These are phyloP conservation scores for Micromesistius poutassou DNA, from an alignment of 2,797 vertebrate species.

Conservation along the genomic window DNA sequence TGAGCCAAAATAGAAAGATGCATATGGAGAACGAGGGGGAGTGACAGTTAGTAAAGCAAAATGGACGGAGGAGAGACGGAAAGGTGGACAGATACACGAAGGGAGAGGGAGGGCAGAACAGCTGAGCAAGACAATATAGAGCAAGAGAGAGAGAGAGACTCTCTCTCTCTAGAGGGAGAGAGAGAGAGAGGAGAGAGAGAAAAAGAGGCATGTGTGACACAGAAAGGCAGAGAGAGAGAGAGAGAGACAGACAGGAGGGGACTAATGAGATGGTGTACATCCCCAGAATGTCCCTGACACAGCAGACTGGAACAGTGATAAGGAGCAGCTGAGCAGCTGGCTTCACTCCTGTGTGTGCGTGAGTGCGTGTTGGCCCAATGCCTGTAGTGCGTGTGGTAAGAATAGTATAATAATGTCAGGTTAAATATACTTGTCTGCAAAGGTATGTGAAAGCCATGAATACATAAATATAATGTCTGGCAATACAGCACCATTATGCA, in stretches of 20 bases:
- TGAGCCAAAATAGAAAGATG: not conserved
- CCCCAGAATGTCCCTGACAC: slow-evolving; percentile 43
- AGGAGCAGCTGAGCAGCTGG: slow-evolving; percentile 34
- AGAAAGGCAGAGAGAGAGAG: slow-evolving; percentile 34
- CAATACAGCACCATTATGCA: not conserved
- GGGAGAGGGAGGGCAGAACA: not conserved
- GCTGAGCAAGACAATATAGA: slow-evolving; percentile 18
- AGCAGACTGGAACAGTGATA: slow-evolving; percentile 36
- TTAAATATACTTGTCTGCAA: not conserved
- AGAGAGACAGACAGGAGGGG: slow-evolving; percentile 31
- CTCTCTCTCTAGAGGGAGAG: too few species aligned
- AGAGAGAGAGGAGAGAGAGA: slow-evolving; percentile 8
- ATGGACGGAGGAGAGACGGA: not conserved
- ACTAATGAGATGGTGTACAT: slow-evolving; percentile 41
- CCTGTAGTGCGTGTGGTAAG: not conserved
- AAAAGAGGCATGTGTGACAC: not conserved
- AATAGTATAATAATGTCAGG: not conserved
- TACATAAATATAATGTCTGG: not conserved
- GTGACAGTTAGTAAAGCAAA: not conserved
- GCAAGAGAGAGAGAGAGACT: not conserved
- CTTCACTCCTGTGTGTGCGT: not conserved
- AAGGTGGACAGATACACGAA: not conserved
- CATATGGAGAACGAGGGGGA: not conserved
- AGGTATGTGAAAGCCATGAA: slow-evolving; percentile 2
- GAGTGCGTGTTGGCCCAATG: not conserved